These are phyloP conservation scores for Pseudomyrmex pallidus DNA, from an alignment of 1,140 invertebrate species.

Conservation along the genomic window DNA sequence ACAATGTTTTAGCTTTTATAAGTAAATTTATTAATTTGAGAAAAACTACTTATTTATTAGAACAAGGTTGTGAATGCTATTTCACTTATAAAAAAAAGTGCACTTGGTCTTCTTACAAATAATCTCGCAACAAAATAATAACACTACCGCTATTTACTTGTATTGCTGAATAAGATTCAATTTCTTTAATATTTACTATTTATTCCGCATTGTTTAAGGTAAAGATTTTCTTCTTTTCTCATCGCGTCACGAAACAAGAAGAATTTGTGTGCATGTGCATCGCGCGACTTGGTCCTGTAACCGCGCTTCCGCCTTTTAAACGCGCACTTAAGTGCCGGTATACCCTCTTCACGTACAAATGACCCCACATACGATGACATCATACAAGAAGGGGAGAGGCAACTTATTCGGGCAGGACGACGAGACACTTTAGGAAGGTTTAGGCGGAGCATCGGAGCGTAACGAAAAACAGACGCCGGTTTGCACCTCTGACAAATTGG, in stretches of 20 bases:
- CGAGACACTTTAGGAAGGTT: constrained; percentile 19
- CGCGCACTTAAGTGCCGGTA: constrained; percentile 59
- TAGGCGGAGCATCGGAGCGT: background rate
- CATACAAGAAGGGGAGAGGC: constrained; percentile 62
- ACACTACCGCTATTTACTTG: background rate
- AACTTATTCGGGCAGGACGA: constrained; percentile 65
- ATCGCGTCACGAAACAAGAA: background rate
- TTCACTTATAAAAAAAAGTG: too few species aligned
- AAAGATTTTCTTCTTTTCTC: constrained; percentile 1
- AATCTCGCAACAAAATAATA: too few species aligned
- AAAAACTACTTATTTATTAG: too few species aligned
- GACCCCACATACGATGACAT: constrained; percentile 70
- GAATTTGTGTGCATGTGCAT: background rate
- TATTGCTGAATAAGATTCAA: background rate
- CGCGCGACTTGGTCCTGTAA: constrained; percentile 37
- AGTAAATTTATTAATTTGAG: background rate
- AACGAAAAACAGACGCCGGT: background rate
- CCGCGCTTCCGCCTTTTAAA: constrained; percentile 69
- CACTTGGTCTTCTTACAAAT: too few species aligned
- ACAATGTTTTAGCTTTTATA: background rate
- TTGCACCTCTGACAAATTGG: constrained; percentile 1
- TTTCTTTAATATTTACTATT: background rate
- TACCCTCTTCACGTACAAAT: constrained; percentile 64
- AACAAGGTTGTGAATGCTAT: too few species aligned
- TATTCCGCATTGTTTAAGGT: background rate